phyloP scores from a whole-genome alignment of 1,140 invertebrate species.

The Eubasilissa regina region DNA sequence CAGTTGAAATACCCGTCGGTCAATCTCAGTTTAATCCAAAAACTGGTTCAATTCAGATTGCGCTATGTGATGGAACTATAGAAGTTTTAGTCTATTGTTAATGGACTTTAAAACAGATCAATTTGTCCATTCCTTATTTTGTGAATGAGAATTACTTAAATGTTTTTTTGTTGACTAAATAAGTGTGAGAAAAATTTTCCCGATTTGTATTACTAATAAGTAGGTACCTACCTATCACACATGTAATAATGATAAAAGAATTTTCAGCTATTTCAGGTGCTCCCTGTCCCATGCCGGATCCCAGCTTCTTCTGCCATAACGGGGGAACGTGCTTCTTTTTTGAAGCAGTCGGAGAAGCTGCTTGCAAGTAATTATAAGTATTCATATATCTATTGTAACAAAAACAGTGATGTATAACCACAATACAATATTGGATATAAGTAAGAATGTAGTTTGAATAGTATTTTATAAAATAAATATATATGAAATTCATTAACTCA shows the following conservation, averaged over 20 bases:
- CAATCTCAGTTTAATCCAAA: too few relatives aligned
- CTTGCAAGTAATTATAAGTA: slow-evolving; percentile 80
- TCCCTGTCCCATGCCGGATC: slow-evolving; percentile 77
- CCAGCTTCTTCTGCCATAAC: slow-evolving; percentile 79
- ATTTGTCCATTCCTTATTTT: neutral
- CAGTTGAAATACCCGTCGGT: too few relatives aligned
- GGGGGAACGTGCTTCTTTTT: slow-evolving; percentile 87
- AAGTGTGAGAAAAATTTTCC: neutral
- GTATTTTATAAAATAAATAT: too few relatives aligned
- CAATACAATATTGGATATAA: too few relatives aligned
- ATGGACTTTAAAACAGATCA: neutral
- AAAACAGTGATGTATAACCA: too few relatives aligned
- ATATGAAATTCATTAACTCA: too few relatives aligned
- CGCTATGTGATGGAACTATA: too few relatives aligned
- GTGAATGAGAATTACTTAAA: slow-evolving; percentile 21
- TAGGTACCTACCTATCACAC: neutral
- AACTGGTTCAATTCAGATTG: too few relatives aligned
- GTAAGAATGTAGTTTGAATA: too few relatives aligned
- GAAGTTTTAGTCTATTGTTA: too few relatives aligned
- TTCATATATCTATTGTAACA: too few relatives aligned
- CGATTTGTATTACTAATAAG: neutral
- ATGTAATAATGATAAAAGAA: too few relatives aligned
- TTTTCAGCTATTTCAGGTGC: slow-evolving; percentile 65
- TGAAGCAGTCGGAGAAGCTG: slow-evolving; percentile 82
- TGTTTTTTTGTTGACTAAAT: neutral